A percentile compares a stretch with the other conserved stretches of the same genome.
These are phyloP conservation scores for Hemichromis elongatus DNA, from an alignment of 2,113 vertebrate species.

Conservation along the genomic window DNA sequence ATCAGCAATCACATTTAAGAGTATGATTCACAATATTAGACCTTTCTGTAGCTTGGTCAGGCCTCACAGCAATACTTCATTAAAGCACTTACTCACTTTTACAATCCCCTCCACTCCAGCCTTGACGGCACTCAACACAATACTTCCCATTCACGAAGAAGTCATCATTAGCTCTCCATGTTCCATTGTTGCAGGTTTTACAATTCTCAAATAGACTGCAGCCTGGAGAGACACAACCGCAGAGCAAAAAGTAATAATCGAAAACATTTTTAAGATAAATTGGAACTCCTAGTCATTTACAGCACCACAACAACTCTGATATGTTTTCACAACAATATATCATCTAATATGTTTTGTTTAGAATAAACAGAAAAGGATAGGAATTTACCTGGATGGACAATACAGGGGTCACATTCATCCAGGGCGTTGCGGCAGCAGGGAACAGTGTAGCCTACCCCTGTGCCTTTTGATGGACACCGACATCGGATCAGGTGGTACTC, in stretches of 20 bases:
- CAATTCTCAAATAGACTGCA: conserved; percentile 92
- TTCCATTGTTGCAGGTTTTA: conserved; percentile 87
- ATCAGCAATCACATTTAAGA: not conserved
- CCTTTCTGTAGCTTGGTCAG: not conserved
- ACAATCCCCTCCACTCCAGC: conserved; percentile 92
- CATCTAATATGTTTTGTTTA: not conserved
- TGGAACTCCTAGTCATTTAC: not conserved
- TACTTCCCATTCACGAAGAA: conserved; percentile 88
- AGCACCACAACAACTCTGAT: not conserved
- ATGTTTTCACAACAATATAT: not conserved
- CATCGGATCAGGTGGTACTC: conserved; percentile 88
- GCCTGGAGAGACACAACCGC: conserved; percentile 23
- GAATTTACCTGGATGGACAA: conserved; percentile 85
- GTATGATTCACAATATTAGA: not conserved
- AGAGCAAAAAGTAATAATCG: not conserved
- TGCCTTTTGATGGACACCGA: conserved; percentile 79
- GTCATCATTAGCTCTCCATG: conserved; percentile 84
- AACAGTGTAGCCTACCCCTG: conserved; percentile 86
- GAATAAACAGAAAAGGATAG: not conserved
- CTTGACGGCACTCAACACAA: conserved; percentile 83
- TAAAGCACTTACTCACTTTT: conserved; percentile 77
- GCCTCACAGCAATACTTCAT: not conserved
- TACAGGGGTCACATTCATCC: conserved; percentile 88
- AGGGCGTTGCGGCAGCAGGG: conserved; percentile 90
- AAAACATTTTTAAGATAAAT: not conserved